Evolutionary conservation across 30 jellyfish, hydroid and myxozoan genomes (phyloP), one percentile per base, ranked within the genome.

Genomic region (Cassiopea andromeda): DNA sequence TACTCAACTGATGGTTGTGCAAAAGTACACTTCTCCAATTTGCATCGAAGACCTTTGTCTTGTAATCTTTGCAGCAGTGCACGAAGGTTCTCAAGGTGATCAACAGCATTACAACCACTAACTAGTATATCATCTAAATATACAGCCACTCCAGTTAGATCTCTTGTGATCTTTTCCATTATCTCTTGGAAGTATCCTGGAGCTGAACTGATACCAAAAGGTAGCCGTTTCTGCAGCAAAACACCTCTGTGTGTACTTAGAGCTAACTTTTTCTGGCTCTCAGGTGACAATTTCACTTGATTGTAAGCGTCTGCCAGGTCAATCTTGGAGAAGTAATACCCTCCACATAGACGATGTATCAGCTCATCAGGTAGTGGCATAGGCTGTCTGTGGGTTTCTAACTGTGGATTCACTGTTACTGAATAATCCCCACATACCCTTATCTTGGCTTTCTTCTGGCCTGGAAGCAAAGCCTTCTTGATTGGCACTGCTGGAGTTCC

Each of bases 381-480:
- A 50, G 64, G 64, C 64, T 50, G 64, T 50, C 64, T 50, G 64
- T 50, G 64, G 64, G 64, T 50, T 50, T 50, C 64, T 50, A 50
- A 50, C 64, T 50, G 64, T 50, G 64, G 64, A 50, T 50, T 50
- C 64, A 50, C 64, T 50, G 64, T 50, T 50, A 50, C 64, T 50
- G 64, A 50, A 9, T 50, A 50, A 50, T 50, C n/a, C 64, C 64
- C 64, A 50, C 64, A 50, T 50, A 50, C 64, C 64, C 64, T 50
- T 50, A 50, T 50, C 9, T 50, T 50, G 64, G 64, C 64, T 50
- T 50, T 50, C 64, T 50, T 50, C 64, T 72, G 81, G 47, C 81
- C 81, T 72, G 81, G 81, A 38, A 72, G 81, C 81, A 72, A 17
- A 72, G 81, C 81, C 50, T 72, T 72, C 81, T 27, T 72, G 81